Evolutionary conservation across 1,140 invertebrate genomes (phyloP).

Genomic region (Lasaia peninsularis): DNA sequence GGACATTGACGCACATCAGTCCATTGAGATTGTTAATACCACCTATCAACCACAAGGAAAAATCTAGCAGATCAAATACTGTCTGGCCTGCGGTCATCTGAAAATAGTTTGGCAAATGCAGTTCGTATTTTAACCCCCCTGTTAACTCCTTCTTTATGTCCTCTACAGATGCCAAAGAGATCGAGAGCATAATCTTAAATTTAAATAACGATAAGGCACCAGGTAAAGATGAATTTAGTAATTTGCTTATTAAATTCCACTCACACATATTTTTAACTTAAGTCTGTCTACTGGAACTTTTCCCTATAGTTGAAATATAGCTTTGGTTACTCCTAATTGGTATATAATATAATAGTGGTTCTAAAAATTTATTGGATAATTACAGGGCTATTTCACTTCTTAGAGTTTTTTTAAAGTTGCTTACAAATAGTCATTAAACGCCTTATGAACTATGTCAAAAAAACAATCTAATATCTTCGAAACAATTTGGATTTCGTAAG

Average conservation of each 20-base stretch:
- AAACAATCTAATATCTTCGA: slow-evolving; percentile 26
- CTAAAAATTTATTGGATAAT: slow-evolving; percentile 28
- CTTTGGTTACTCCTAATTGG: slow-evolving; percentile 27
- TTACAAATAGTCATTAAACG: slow-evolving; percentile 38
- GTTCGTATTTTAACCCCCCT: not conserved
- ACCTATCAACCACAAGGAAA: slow-evolving; percentile 26
- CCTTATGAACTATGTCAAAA: slow-evolving; percentile 26
- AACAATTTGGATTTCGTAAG: slow-evolving; percentile 34
- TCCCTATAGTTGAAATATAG: slow-evolving; percentile 29
- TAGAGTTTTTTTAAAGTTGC: slow-evolving; percentile 35
- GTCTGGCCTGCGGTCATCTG: slow-evolving; percentile 5
- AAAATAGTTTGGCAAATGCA: slow-evolving; percentile 10
- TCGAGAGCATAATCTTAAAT: slow-evolving; percentile 14
- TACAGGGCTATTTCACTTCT: slow-evolving; percentile 41
- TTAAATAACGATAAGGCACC: slow-evolving; percentile 21
- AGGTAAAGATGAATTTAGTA: slow-evolving; percentile 19
- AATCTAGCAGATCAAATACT: slow-evolving; percentile 23
- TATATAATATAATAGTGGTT: no score
- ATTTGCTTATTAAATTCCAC: slow-evolving; percentile 22
- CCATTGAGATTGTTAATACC: slow-evolving; percentile 17
- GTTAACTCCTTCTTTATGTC: slow-evolving; percentile 22
- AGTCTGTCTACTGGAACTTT: slow-evolving; percentile 19
- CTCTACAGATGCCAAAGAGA: slow-evolving; percentile 21
- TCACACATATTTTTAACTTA: slow-evolving; percentile 22
- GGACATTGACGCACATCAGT: slow-evolving; percentile 18